Evolutionary conservation across 1,140 invertebrate species (phyloP), one percentile per base, ranked within the genome.

Genomic region (Papilio xuthus): DNA sequence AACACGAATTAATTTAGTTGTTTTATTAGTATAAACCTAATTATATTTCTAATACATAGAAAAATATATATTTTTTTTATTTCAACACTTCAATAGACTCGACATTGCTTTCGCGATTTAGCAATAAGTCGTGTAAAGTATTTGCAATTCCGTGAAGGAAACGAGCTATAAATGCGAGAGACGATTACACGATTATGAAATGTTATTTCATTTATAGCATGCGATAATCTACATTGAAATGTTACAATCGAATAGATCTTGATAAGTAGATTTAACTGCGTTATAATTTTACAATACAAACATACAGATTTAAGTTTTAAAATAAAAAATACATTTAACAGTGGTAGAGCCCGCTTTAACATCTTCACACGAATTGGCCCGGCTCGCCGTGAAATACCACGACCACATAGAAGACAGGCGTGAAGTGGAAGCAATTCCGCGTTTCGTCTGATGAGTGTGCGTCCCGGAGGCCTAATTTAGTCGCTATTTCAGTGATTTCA

Each of bases 181-280:
- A 67, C 60, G 26, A 67, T 67, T 67, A 67, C 26, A 67, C 4
- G 23, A 67, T 67, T 67, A 67, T 67, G 60, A 67, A 67, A 67
- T 67, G 23, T 63, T 63, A 32, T 67, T 67, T 28, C 12, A 67
- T 63, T 56, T 56, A 20, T 26, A 26, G 23, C 23, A 13, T 26
- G 23, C 56, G 23, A 26, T 60, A 42, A 71, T 37, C 15, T 32
- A n/a, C 28, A 6, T 70, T 70, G 69, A 70, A 8, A 70, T 70
- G 37, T 70, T 41, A 42, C 28, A 70, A 70, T 42, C 18, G 69
- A 41, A 41, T 70, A 70, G 7, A n/a, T 20, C 13, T 41, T 37
- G 15, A 32, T 41, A 13, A 20, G 69, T 28, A 28, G 60, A 18
- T 12, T 41, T 70, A 32, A 28, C 18, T 10, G 13, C 60, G 23